Base-by-base conservation (phyloP, 92 coral and sea anemone species). In the Paramuricea clavata region DNA sequence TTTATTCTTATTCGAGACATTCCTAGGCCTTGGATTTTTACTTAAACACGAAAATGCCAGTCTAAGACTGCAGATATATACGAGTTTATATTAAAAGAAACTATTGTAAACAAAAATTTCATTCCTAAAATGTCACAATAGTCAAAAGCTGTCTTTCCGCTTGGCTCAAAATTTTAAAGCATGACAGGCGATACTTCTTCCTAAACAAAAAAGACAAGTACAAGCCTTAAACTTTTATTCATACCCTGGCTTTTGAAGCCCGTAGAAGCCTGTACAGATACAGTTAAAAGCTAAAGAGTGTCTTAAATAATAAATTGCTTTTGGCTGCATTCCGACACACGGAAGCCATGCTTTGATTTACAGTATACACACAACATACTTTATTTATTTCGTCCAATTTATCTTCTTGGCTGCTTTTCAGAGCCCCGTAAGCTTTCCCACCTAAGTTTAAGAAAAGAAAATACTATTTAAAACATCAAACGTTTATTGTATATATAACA, bases 371-470 rank as follows among this genome's bases (percentile, higher is more conserved):
- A 36, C 28, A 15, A 62, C 77, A 31, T 91, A 95, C 98, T 97
- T 91, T 81, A 90, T 96, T 96, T 81, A 93, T 96, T 83, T 94
- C 99, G 84, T 96, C 96, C 12, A 96, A 88, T 0, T 41, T 49
- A 9, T 79, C 67, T 39, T 93, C 96, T 81, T 96, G 99, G 0
- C 57, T 30, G 26, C 79, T 67, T 87, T 89, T 87, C 78, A 94
- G 50, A 35, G 75, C 80, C 35, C 99, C 99, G 75, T 23, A 96
- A 42, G 74, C 82, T 88, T 96, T 96, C 2, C 99, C 99, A 59
- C 99, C 99, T 96, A 33, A n/a, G 39, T 30, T 1, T 33, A 79
- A 59, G 83, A 72, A 23, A 25, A 15, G 21, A 34, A 79, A 19
- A 35, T 33, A 19, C 9, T 19, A 34, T 13, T 44, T 74, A 28